Percentiles rank a stretch among this genome's conserved stretches.
Conservation (phyloP, 2,113 vertebrate genomes). For the Podarcis cretensis region DNA sequence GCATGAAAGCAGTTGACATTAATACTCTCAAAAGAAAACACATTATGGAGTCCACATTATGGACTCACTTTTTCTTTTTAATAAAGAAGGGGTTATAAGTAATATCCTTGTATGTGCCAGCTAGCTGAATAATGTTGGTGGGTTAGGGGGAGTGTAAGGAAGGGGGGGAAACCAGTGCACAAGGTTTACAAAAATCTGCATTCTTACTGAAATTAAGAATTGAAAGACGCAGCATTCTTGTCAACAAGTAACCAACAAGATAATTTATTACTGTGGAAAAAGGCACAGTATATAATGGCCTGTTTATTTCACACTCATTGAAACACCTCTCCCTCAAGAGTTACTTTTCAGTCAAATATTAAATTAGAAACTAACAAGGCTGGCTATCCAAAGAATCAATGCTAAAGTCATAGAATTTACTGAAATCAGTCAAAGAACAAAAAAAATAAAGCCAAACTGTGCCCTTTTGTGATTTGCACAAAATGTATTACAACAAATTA, state of each 20-base stretch:
- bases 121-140: slow-evolving; percentile 24
- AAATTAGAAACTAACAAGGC: slow-evolving; percentile 21
- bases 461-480: background rate
- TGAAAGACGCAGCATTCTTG: slow-evolving; percentile 47
- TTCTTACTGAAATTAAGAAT: slow-evolving; percentile 67
- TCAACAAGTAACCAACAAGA: slow-evolving; percentile 37
- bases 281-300: slow-evolving; percentile 4
- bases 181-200: slow-evolving; percentile 51
- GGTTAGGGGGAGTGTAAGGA: slow-evolving; percentile 40
- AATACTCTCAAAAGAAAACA: slow-evolving; percentile 72
- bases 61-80: slow-evolving; percentile 72
- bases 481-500: background rate
- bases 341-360: background rate
- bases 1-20: slow-evolving; percentile 72
- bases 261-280: slow-evolving; percentile 36
- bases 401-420: slow-evolving; percentile 5
- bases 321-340: slow-evolving; percentile 19
- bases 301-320: slow-evolving; percentile 26
- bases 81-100: slow-evolving; percentile 72
- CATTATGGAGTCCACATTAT: slow-evolving; percentile 66
- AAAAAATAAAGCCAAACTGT: background rate
- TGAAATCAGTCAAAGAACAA: slow-evolving; percentile 23
- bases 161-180: slow-evolving; percentile 64
- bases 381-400: slow-evolving; percentile 18
- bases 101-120: slow-evolving; percentile 51